These are phyloP conservation scores for Lophotis ruficrista DNA, from an alignment of 2,113 vertebrate genomes.

Conservation along the genomic window DNA sequence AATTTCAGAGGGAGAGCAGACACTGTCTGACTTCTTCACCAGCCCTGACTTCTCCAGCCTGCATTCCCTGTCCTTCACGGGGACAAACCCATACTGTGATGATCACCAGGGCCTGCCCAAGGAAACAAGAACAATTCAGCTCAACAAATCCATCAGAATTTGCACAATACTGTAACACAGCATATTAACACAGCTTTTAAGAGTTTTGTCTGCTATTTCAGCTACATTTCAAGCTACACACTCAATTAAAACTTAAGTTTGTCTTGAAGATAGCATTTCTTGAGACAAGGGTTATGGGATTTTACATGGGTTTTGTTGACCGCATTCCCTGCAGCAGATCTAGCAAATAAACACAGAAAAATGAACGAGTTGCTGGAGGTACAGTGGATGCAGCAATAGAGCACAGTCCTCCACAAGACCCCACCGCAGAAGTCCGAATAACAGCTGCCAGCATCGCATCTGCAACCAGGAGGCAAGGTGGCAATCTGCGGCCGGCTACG, in stretches of 20 bases:
- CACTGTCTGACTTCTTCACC: not conserved
- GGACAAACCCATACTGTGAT: not conserved
- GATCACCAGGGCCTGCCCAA: not conserved
- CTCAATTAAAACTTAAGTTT: not conserved
- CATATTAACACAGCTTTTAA: not conserved
- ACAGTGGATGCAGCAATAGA: not conserved
- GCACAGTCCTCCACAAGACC: not conserved
- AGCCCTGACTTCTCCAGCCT: not conserved
- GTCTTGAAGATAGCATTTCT: not conserved
- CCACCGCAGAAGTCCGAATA: not conserved
- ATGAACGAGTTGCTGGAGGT: not conserved
- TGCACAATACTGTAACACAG: not conserved
- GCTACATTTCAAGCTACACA: constrained; percentile 3
- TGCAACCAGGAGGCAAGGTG: not conserved
- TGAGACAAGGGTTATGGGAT: not conserved
- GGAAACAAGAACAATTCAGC: not conserved
- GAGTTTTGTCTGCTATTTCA: constrained; percentile 31
- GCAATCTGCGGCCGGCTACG: not conserved
- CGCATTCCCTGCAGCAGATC: not conserved
- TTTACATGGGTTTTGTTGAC: not conserved
- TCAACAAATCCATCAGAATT: not conserved
- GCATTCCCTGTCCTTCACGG: not conserved
- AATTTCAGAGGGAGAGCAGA: not conserved
- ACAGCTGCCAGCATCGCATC: not conserved
- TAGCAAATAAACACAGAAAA: not conserved